A percentile compares a stretch with the other conserved stretches of the same genome.
phyloP scores from a whole-genome alignment of 2,888 invertebrate species.

The Synanthedon vespiformis region DNA sequence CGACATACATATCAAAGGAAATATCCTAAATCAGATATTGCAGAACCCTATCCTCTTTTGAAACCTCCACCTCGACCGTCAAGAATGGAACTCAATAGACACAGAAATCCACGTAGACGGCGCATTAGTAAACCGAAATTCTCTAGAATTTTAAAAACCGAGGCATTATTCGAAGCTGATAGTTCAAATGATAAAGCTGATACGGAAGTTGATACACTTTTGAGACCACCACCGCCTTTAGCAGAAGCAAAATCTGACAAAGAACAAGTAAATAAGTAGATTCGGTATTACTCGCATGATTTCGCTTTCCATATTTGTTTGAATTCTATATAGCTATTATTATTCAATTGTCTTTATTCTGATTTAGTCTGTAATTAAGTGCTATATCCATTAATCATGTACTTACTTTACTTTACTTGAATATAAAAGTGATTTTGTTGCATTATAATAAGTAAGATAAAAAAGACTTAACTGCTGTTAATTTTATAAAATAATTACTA shows the following conservation, averaged over 20 bases:
- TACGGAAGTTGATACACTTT: slow-evolving; percentile 26
- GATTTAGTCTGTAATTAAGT: background rate
- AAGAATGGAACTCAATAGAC: slow-evolving; percentile 27
- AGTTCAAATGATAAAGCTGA: slow-evolving; percentile 26
- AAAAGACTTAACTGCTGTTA: no score
- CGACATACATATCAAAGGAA: slow-evolving; percentile 38
- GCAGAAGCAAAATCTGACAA: slow-evolving; percentile 35
- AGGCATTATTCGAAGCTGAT: slow-evolving; percentile 46
- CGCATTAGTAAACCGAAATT: slow-evolving; percentile 39
- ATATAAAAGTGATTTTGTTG: no score
- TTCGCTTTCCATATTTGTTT: background rate
- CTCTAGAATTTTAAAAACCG: slow-evolving; percentile 37
- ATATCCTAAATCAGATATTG: slow-evolving; percentile 38
- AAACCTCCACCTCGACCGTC: slow-evolving; percentile 46
- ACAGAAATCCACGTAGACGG: slow-evolving; percentile 39
- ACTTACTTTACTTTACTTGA: no score
- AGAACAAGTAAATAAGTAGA: background rate
- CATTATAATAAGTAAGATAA: no score
- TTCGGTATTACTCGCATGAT: background rate
- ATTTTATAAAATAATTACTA: no score
- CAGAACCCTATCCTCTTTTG: slow-evolving; percentile 54
- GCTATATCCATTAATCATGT: no score
- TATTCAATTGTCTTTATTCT: background rate
- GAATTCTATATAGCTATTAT: background rate
- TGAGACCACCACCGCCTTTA: slow-evolving; percentile 37